Evolutionary conservation across 2,888 invertebrate species (phyloP).

Genomic region (Pollenia labialis): DNA sequence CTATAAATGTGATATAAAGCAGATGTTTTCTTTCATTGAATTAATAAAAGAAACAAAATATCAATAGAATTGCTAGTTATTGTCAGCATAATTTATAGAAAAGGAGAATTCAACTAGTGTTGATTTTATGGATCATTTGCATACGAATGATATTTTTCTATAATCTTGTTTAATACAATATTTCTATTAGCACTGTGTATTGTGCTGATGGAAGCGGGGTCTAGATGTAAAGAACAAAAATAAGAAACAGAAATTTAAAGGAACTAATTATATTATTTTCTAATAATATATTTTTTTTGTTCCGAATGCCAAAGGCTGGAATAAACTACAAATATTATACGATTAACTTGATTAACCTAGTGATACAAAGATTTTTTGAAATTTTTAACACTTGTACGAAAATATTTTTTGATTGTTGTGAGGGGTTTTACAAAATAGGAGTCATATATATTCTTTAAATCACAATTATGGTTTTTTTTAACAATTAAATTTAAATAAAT

Average conservation of each 20-base stretch:
- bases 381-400: too few relatives aligned
- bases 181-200: neutral
- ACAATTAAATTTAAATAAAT: too few relatives aligned
- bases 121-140: constrained; percentile 69
- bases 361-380: too few relatives aligned
- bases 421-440: too few relatives aligned
- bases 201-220: neutral
- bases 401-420: too few relatives aligned
- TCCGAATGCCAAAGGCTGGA: neutral
- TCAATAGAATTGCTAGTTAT: constrained; percentile 28
- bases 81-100: constrained; percentile 20
- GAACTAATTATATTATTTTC: neutral
- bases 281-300: neutral
- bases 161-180: constrained; percentile 39
- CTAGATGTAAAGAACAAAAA: neutral
- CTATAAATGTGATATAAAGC: neutral
- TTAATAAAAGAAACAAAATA: constrained; percentile 24
- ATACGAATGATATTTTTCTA: constrained; percentile 54
- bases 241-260: neutral
- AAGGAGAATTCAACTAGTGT: constrained; percentile 49
- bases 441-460: too few relatives aligned
- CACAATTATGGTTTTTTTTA: too few relatives aligned
- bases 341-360: too few relatives aligned
- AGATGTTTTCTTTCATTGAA: constrained; percentile 36
- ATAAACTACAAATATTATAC: too few relatives aligned